phyloP scores from a whole-genome alignment of 2,888 invertebrate genomes.

The Dendrolimus houi region DNA sequence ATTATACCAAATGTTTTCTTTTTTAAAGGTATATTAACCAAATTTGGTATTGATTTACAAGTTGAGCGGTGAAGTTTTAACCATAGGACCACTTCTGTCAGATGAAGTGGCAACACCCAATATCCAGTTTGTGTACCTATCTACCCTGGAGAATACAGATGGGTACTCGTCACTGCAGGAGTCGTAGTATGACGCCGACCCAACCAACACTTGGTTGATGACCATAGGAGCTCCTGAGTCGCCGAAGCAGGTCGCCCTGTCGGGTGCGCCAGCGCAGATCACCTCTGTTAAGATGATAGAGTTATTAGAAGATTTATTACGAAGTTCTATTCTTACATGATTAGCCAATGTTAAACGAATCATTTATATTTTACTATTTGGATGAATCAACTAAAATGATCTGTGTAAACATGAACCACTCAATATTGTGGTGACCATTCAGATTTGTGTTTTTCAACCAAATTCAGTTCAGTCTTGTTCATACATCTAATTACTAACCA shows the following conservation, averaged over 20 bases:
- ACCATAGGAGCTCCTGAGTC: conserved; percentile 50
- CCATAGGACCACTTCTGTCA: conserved; percentile 4
- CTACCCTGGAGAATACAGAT: conserved; percentile 39
- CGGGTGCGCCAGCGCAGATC: conserved; percentile 32
- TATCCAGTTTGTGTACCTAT: conserved; percentile 41
- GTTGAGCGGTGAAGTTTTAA: neutral
- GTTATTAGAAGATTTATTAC: too few species aligned
- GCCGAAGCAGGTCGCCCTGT: conserved; percentile 36
- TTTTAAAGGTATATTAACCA: neutral
- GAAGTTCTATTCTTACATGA: too few species aligned
- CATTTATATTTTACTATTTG: neutral
- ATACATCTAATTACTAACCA: too few species aligned
- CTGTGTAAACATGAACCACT: too few species aligned
- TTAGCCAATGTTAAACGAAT: too few species aligned
- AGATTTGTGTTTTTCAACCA: too few species aligned
- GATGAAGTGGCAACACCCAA: conserved; percentile 27
- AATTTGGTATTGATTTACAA: neutral
- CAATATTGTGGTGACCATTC: too few species aligned
- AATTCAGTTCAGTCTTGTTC: too few species aligned
- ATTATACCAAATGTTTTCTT: neutral
- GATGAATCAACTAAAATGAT: too few species aligned
- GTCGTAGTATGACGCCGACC: conserved; percentile 29
- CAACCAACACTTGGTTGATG: conserved; percentile 26
- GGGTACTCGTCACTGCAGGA: conserved; percentile 29
- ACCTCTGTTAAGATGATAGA: conserved; percentile 21